A percentile compares a stretch with the other conserved stretches of the same genome.
These are phyloP conservation scores for Sciurus vulgaris DNA, from an alignment of 2,797 vertebrate species.

Conservation along the genomic window DNA sequence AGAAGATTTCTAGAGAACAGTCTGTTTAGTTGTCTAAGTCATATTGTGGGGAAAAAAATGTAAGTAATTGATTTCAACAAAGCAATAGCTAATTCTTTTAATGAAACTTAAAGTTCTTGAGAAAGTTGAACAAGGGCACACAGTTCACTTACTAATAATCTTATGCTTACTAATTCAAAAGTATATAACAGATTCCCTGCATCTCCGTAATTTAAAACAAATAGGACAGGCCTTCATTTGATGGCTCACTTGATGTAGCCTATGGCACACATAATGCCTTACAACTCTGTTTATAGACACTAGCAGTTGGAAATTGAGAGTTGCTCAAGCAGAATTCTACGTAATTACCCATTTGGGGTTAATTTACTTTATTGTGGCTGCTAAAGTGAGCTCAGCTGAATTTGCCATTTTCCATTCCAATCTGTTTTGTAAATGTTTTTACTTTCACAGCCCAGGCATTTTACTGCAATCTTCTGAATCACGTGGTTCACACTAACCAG, in stretches of 20 bases:
- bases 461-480: constrained; percentile 63
- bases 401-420: constrained; percentile 59
- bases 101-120: constrained; percentile 16
- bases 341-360: constrained; percentile 69
- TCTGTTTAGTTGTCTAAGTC: not conserved
- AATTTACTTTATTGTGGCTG: constrained; percentile 72
- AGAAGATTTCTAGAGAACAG: not conserved
- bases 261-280: not conserved
- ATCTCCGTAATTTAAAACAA: constrained; percentile 32
- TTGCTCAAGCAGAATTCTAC: constrained; percentile 59
- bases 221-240: not conserved
- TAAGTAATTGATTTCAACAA: constrained; percentile 21
- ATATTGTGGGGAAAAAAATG: constrained; percentile 31
- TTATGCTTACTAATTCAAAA: constrained; percentile 28
- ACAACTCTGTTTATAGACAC: constrained; percentile 55
- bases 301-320: constrained; percentile 61
- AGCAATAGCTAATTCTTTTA: constrained; percentile 20
- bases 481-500: not conserved
- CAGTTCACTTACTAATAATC: not conserved
- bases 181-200: not conserved
- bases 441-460: constrained; percentile 62
- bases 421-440: constrained; percentile 74
- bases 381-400: constrained; percentile 61
- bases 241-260: not conserved
- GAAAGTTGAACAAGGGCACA: constrained; percentile 58